Conservation (phyloP, 2,888 invertebrate genomes). For the Calliopum simillimum region DNA sequence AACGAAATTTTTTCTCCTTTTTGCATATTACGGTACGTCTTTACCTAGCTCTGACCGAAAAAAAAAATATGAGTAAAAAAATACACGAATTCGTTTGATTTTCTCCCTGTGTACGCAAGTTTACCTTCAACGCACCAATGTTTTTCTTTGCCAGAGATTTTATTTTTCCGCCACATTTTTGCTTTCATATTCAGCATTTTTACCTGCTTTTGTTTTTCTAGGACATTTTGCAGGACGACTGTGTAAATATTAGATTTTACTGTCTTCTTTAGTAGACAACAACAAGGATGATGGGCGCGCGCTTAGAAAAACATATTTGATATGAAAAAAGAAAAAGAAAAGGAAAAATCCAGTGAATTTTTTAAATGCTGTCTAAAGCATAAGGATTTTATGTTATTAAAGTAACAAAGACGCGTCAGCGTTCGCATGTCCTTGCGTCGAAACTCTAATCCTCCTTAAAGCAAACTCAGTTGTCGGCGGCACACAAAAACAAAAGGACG, state of each 20-base stretch:
- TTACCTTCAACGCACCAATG: not conserved
- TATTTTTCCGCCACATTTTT: not conserved
- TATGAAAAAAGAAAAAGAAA: slow-evolving; percentile 11
- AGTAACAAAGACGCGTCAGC: slow-evolving; percentile 1
- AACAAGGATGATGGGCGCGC: not conserved
- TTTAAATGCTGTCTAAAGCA: not conserved
- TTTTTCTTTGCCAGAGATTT: slow-evolving; percentile 3
- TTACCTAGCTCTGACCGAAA: too few relatives aligned
- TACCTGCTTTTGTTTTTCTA: not conserved
- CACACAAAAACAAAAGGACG: not conserved
- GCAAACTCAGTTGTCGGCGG: not conserved
- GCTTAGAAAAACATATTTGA: slow-evolving; percentile 18
- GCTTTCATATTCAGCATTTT: not conserved
- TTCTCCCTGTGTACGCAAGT: not conserved
- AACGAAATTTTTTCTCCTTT: too few relatives aligned
- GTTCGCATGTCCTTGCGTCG: slow-evolving; percentile 12
- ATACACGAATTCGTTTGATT: too few relatives aligned
- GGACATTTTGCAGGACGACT: not conserved
- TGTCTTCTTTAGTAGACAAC: not conserved
- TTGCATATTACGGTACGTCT: too few relatives aligned
- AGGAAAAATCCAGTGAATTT: not conserved
- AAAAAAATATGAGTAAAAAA: too few relatives aligned
- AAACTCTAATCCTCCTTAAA: slow-evolving; percentile 9
- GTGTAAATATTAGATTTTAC: slow-evolving; percentile 22
- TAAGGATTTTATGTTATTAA: slow-evolving; percentile 10